Evolutionary conservation across 1,140 invertebrate species (phyloP).

Genomic region (Drosophila malerkotliana): DNA sequence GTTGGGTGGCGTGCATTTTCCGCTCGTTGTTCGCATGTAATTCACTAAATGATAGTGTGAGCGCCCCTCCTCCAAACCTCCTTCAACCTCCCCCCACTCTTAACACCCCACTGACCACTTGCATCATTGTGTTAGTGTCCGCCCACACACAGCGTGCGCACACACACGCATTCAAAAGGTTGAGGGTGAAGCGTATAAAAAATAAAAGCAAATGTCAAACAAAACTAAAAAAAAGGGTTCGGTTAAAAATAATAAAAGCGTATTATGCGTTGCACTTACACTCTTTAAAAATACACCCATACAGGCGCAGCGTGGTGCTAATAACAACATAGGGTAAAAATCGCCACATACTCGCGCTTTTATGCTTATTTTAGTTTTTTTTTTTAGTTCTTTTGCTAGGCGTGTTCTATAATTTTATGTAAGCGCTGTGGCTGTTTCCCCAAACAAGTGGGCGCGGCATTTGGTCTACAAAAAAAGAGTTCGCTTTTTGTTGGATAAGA

Average conservation of each 20-base stretch:
- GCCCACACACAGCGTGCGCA: slow-evolving; percentile 14
- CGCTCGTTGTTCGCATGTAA: slow-evolving; percentile 77
- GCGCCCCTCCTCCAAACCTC: slow-evolving; percentile 18
- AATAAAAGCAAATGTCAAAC: slow-evolving; percentile 53
- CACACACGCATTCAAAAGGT: slow-evolving; percentile 22
- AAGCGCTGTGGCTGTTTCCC: slow-evolving; percentile 31
- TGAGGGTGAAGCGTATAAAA: slow-evolving; percentile 34
- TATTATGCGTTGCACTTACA: slow-evolving; percentile 44
- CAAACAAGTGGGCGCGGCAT: slow-evolving; percentile 57
- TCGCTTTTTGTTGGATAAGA: slow-evolving; percentile 21
- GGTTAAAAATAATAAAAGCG: slow-evolving; percentile 70
- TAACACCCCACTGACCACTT: slow-evolving; percentile 26
- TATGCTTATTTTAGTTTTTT: slow-evolving; percentile 50
- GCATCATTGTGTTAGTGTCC: slow-evolving; percentile 74
- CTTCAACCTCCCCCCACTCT: neutral
- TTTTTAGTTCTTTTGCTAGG: slow-evolving; percentile 33
- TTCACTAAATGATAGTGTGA: slow-evolving; percentile 82
- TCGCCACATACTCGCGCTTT: slow-evolving; percentile 38
- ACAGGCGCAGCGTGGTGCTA: slow-evolving; percentile 28
- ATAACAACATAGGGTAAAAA: slow-evolving; percentile 56
- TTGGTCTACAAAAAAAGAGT: slow-evolving; percentile 11
- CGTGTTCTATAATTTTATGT: slow-evolving; percentile 65
- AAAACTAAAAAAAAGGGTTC: slow-evolving; percentile 65
- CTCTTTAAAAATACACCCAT: slow-evolving; percentile 25
- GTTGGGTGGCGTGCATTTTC: slow-evolving; percentile 51